Percentiles rank a stretch among this genome's conserved stretches.
Evolutionary conservation across 2,797 vertebrate species (phyloP).

Genomic region (Poeciliopsis turneri): DNA sequence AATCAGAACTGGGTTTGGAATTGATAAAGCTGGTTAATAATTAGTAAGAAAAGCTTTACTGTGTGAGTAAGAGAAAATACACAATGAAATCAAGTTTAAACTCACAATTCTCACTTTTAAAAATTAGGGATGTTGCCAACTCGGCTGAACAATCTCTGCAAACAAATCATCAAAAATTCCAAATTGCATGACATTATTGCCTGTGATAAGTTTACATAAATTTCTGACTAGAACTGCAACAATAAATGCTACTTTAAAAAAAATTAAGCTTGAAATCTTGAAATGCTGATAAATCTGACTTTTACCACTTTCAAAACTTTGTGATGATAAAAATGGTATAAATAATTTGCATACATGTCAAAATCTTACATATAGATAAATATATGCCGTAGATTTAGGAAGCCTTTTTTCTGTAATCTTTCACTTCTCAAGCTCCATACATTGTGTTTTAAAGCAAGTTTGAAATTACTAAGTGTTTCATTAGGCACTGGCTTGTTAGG

Average conservation of each 20-base stretch:
- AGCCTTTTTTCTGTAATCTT: neutral
- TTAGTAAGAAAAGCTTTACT: neutral
- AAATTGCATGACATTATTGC: neutral
- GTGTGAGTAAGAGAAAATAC: neutral
- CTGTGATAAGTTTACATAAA: no score
- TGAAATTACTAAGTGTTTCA: slow-evolving; percentile 60
- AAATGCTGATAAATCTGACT: neutral
- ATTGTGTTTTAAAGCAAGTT: slow-evolving; percentile 10
- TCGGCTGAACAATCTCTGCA: no score
- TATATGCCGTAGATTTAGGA: neutral
- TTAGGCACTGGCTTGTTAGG: slow-evolving; percentile 51
- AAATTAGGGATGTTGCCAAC: neutral
- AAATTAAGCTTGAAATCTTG: neutral
- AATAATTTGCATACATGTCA: neutral
- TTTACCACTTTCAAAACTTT: neutral
- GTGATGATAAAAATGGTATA: neutral
- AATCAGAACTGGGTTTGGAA: neutral
- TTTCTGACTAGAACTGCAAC: neutral
- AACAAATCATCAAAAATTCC: neutral
- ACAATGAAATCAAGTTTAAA: neutral
- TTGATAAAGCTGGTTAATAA: neutral
- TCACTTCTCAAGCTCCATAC: slow-evolving; percentile 12
- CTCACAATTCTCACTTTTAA: neutral
- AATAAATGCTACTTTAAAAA: neutral
- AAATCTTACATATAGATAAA: neutral